Conservation (phyloP, 2,888 invertebrate genomes). For the Tiphia femorata region DNA sequence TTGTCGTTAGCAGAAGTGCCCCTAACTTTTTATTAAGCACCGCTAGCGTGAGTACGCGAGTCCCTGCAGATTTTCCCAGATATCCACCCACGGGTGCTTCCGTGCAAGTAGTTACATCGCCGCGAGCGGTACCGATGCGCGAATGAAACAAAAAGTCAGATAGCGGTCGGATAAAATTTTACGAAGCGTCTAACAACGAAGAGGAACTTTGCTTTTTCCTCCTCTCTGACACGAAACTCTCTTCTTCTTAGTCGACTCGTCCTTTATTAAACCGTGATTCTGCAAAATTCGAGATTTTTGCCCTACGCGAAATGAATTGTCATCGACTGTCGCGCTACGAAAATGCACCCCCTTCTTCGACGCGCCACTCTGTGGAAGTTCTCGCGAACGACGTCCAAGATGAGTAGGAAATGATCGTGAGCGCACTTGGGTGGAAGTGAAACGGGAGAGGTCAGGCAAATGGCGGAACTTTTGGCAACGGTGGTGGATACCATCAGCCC, state of each 20-base stretch:
- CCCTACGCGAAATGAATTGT: too few relatives aligned
- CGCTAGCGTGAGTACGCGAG: conserved; percentile 11
- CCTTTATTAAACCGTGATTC: too few relatives aligned
- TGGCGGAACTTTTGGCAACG: conserved; percentile 7
- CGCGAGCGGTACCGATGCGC: background rate
- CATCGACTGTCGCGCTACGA: background rate
- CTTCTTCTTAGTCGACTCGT: too few relatives aligned
- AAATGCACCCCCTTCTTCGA: too few relatives aligned
- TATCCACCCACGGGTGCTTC: conserved; percentile 2
- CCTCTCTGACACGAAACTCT: too few relatives aligned
- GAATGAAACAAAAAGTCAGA: too few relatives aligned
- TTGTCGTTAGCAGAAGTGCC: conserved; percentile 35
- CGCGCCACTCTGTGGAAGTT: too few relatives aligned
- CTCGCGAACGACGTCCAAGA: too few relatives aligned
- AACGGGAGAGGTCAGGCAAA: conserved; percentile 5
- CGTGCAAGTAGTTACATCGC: background rate
- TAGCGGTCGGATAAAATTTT: too few relatives aligned
- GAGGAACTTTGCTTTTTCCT: too few relatives aligned
- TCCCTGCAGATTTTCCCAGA: conserved; percentile 27
- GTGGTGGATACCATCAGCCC: background rate
- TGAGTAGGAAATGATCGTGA: conserved; percentile 13
- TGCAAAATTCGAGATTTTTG: too few relatives aligned
- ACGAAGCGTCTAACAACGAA: too few relatives aligned
- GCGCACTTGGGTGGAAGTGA: conserved; percentile 1
- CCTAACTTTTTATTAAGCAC: conserved; percentile 16